phyloP scores from a whole-genome alignment of 2,113 vertebrate genomes.

The Neolamprologus sp. region DNA sequence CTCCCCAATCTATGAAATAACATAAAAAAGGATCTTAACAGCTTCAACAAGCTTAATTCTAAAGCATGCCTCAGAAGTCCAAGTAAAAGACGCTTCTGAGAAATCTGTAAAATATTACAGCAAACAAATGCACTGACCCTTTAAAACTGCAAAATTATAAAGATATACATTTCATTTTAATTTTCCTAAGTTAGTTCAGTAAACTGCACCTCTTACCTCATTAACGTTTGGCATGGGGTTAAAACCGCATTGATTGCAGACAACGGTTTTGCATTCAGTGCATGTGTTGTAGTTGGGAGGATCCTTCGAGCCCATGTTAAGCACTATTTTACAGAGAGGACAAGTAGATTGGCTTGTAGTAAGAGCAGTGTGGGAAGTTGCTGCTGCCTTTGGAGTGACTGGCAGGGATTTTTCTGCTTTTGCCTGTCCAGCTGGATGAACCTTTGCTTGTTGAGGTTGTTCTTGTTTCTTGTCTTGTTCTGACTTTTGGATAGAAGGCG shows the following conservation, averaged over 20 bases:
- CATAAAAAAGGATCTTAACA: not conserved
- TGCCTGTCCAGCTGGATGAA: conserved; percentile 27
- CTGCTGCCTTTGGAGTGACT: conserved; percentile 22
- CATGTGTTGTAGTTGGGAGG: conserved; percentile 87
- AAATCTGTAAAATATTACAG: not conserved
- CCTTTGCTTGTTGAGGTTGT: conserved; percentile 27
- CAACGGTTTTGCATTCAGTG: conserved; percentile 85
- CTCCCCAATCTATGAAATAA: not conserved
- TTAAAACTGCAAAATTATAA: not conserved
- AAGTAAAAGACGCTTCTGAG: not conserved
- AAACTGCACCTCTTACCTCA: conserved; percentile 69
- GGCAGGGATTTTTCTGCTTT: conserved; percentile 49
- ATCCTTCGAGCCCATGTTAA: conserved; percentile 76
- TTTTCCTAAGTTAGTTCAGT: not conserved
- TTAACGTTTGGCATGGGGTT: conserved; percentile 82
- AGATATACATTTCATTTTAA: not conserved
- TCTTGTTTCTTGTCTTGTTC: conserved; percentile 48
- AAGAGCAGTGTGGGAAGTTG: not conserved
- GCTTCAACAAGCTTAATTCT: not conserved
- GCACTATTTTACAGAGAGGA: conserved; percentile 83
- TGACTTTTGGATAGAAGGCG: conserved; percentile 3
- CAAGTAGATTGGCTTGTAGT: conserved; percentile 60
- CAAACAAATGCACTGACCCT: not conserved
- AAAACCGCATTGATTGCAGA: conserved; percentile 96
- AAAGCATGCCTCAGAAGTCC: not conserved